Base-by-base conservation (phyloP, 2,888 invertebrate species). In the Clostera curtula region DNA sequence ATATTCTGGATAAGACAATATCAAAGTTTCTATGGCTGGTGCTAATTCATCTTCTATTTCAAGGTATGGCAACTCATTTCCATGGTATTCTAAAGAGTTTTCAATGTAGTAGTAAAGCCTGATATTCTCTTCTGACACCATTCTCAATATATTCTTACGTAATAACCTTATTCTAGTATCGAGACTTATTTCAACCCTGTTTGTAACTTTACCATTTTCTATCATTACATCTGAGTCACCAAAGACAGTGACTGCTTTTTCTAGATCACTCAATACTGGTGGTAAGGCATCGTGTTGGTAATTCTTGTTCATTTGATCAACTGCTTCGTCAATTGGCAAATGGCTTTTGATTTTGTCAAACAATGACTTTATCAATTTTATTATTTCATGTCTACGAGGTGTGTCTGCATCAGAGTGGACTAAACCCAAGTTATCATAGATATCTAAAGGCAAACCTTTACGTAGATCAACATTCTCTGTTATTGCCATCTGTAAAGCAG, bases 201-300 rank as follows among this genome's bases (percentile, higher is more conserved):
- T 89, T 2, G 69, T 71, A 3, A 93, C 87, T 41, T 73, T 55
- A 0, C 92, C 92, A 43, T 87, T 71, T 14, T 75, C 67, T 27
- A 84, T 65, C 86, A 93, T 90, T 5, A 72, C 71, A 62, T 91
- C 92, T 1, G 90, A 90, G 36, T 91, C 92, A 13, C 90, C 90
- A 52, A 88, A 88, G 1, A 93, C 88, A 5, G 93, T 92, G 27
- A 90, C 87, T 2, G 73, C 58, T 36, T 86, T 87, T 67, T 97
- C 96, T 8, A 73, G 71, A 41, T 86, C 75, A 12, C 85, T 86
- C 2, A 94, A 65, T 14, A 89, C 85, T 0, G 98, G 98, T 0
- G 98, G 98, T 28, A 98, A 74, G 3, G 93, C 93, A 68, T 93
- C 93, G 53, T 93, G 90, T 60, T 96, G 91, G 56, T 91, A 95